phyloP scores from a whole-genome alignment of 2,797 vertebrate genomes.

The Bryconaethiops microstoma region DNA sequence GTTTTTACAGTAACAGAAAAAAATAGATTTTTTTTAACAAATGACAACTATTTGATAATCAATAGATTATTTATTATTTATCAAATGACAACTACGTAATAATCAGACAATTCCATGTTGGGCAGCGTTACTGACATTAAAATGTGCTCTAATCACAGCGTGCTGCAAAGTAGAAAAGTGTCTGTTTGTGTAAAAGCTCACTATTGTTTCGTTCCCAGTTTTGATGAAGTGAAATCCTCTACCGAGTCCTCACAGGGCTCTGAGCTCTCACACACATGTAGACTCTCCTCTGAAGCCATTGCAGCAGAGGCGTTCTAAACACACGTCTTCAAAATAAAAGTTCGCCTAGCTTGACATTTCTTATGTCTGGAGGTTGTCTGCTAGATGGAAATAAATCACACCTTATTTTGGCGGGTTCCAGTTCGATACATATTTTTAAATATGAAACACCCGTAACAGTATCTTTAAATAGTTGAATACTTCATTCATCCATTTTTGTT shows the following conservation, averaged over 20 bases:
- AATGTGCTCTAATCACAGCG: neutral
- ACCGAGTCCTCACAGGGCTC: conserved; percentile 47
- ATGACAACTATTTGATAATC: too few relatives aligned
- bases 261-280: conserved; percentile 54
- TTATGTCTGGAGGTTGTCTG: neutral
- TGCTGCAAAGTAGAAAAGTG: neutral
- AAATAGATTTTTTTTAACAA: too few relatives aligned
- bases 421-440: too few relatives aligned
- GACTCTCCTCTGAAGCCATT: conserved; percentile 36
- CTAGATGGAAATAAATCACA: too few relatives aligned
- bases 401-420: too few relatives aligned
- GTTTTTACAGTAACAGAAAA: too few relatives aligned
- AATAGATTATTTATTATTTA: too few relatives aligned
- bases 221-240: conserved; percentile 73
- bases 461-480: too few relatives aligned
- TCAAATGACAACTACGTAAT: too few relatives aligned
- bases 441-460: too few relatives aligned
- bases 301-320: neutral
- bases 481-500: too few relatives aligned
- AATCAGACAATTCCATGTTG: too few relatives aligned
- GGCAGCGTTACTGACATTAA: neutral
- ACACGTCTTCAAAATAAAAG: conserved; percentile 49
- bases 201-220: conserved; percentile 81
- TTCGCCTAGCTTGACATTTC: neutral
- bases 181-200: conserved; percentile 59